A percentile compares a stretch with the other conserved stretches of the same genome.
phyloP scores from a whole-genome alignment of 2,113 vertebrate species.

The Myxocyprinus asiaticus region DNA sequence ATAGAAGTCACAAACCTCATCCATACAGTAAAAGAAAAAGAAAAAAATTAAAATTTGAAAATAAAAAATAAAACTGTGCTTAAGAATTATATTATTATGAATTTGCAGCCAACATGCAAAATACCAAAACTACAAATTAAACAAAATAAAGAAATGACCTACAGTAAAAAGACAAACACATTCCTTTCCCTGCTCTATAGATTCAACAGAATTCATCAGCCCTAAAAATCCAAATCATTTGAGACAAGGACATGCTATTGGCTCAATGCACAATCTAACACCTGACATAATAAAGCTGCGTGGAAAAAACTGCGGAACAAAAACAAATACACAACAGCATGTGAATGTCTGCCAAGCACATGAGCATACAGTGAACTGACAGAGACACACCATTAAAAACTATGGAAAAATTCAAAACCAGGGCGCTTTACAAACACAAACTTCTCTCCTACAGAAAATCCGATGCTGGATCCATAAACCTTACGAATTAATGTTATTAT shows the following conservation, averaged over 20 bases:
- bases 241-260: conserved; percentile 19
- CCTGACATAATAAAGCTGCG: no score
- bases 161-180: neutral
- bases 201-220: neutral
- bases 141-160: conserved; percentile 15
- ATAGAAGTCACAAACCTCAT: no score
- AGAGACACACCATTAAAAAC: conserved; percentile 10
- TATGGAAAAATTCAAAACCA: neutral
- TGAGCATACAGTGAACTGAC: conserved; percentile 22
- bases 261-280: conserved; percentile 13
- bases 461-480: no score
- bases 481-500: no score
- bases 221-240: neutral
- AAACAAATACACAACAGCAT: conserved; percentile 18
- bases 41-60: conserved; percentile 3
- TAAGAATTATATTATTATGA: neutral
- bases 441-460: neutral
- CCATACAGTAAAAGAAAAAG: conserved; percentile 9
- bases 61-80: neutral
- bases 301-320: neutral
- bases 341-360: conserved; percentile 37
- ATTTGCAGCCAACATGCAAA: conserved; percentile 33
- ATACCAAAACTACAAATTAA: no score
- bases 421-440: conserved; percentile 31
- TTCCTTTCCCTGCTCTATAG: neutral